Evolutionary conservation across 1,140 invertebrate species (phyloP).

Genomic region (Gonatopus flavifemur): DNA sequence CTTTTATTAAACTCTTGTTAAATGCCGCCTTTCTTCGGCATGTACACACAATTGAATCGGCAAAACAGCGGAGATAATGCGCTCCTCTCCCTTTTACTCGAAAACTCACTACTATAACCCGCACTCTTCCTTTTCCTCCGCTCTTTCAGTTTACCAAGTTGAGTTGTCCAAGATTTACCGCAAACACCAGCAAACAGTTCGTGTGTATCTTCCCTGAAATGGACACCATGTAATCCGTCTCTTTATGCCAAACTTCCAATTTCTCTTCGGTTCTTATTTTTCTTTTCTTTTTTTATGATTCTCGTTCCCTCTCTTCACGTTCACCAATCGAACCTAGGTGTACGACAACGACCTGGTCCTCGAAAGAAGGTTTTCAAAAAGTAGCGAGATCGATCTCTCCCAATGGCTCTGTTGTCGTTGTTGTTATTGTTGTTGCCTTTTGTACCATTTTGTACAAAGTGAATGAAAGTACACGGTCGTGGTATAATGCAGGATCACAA

Average conservation of each 20-base stretch:
- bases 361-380: too few relatives aligned
- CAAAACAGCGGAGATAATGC: slow-evolving; percentile 57
- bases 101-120: slow-evolving; percentile 4
- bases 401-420: too few relatives aligned
- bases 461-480: too few relatives aligned
- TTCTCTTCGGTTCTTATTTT: slow-evolving; percentile 4
- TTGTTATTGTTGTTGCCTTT: too few relatives aligned
- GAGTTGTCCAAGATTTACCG: slow-evolving; percentile 24
- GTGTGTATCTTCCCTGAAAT: slow-evolving; percentile 44
- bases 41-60: slow-evolving; percentile 57
- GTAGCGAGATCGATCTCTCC: too few relatives aligned
- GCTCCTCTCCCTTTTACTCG: slow-evolving; percentile 19
- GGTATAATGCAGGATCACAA: too few relatives aligned
- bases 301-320: too few relatives aligned
- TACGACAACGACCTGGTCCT: too few relatives aligned
- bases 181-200: slow-evolving; percentile 34
- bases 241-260: too few relatives aligned
- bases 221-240: slow-evolving; percentile 49
- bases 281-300: too few relatives aligned
- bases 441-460: too few relatives aligned
- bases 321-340: too few relatives aligned
- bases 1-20: slow-evolving; percentile 61
- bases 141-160: neutral
- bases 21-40: slow-evolving; percentile 53
- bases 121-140: slow-evolving; percentile 6